Evolutionary conservation across 2,113 vertebrate genomes (phyloP), one percentile per base, ranked within the genome.

Genomic region (Cichladusa arquata): DNA sequence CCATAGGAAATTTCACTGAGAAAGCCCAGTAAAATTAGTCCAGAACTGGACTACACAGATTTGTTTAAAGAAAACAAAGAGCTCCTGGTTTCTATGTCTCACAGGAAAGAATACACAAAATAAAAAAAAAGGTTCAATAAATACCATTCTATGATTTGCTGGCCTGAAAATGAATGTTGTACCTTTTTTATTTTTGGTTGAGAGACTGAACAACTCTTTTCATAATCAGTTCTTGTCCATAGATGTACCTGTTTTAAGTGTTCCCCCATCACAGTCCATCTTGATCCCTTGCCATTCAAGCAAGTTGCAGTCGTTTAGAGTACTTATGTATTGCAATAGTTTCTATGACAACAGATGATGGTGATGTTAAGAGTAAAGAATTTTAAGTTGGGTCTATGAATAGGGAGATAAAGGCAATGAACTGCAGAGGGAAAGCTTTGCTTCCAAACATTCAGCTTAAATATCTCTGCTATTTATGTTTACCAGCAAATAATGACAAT

Each of bases 331-430:
- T 96, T 95, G 96, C 95, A 96, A 97, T 92, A 97, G 97, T 97
- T 97, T 97, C 97, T 97, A 97, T 97, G 97, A 97, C 97, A 97
- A 97, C 97, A 97, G 94, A 97, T 97, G 97, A 96, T 96, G 96
- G 95, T 94, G 95, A 92, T 96, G 97, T 95, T 97, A 96, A 97
- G 95, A 96, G 95, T 96, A 97, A 97, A 96, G 96, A 96, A 97
- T 96, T 97, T 95, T 90, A 95, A 96, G 92, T 93, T 97, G 79
- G 83, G 93, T 92, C 93, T 97, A 74, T 96, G 96, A 96, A 95
- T 87, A 96, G 86, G 80, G 93, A 96, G 94, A 96, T 97, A 95
- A 94, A 97, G 92, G 84, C 86, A 82, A 74, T 36, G 90, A 90
- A 86, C 47, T 78, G 88, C 71, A 54, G 72, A 69, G 70, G 87